These are phyloP conservation scores for Centropus unirufus DNA, from an alignment of 2,113 vertebrate genomes.

Conservation along the genomic window DNA sequence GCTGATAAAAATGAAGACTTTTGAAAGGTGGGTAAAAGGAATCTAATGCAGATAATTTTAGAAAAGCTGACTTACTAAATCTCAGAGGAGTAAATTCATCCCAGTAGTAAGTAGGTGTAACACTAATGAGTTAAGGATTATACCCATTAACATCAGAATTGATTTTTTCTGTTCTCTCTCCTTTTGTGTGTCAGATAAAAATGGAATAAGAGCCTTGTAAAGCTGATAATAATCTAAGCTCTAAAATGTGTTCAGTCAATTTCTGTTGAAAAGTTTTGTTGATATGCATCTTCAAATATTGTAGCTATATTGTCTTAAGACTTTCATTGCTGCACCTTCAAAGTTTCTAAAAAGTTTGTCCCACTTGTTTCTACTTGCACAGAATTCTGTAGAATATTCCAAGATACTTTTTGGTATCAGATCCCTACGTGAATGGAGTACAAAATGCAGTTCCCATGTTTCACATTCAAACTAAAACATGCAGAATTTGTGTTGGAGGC, in stretches of 20 bases:
- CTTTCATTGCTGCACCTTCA: neutral
- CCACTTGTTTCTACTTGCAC: neutral
- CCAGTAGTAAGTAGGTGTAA: slow-evolving; percentile 28
- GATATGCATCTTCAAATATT: neutral
- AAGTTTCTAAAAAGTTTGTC: neutral
- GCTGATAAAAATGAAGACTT: slow-evolving; percentile 27
- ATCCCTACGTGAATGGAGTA: neutral
- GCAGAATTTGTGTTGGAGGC: neutral
- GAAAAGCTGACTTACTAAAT: slow-evolving; percentile 36
- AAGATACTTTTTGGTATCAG: neutral
- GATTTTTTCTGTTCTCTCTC: slow-evolving; percentile 39
- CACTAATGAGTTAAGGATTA: slow-evolving; percentile 45
- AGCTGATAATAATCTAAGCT: neutral
- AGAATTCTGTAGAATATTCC: neutral
- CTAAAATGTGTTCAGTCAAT: neutral
- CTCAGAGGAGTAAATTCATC: slow-evolving; percentile 33
- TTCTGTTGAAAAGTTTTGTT: slow-evolving; percentile 12
- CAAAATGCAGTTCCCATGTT: neutral
- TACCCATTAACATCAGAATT: slow-evolving; percentile 42
- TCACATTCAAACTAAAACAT: neutral
- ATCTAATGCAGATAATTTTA: slow-evolving; percentile 32
- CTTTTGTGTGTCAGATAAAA: slow-evolving; percentile 35
- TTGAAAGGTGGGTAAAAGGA: slow-evolving; percentile 2
- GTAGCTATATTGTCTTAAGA: neutral
- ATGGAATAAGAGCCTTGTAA: slow-evolving; percentile 5